Evolutionary conservation across 2,888 invertebrate species (phyloP), one percentile per base, ranked within the genome.

Genomic region (Gymnoscelis rufifasciata): DNA sequence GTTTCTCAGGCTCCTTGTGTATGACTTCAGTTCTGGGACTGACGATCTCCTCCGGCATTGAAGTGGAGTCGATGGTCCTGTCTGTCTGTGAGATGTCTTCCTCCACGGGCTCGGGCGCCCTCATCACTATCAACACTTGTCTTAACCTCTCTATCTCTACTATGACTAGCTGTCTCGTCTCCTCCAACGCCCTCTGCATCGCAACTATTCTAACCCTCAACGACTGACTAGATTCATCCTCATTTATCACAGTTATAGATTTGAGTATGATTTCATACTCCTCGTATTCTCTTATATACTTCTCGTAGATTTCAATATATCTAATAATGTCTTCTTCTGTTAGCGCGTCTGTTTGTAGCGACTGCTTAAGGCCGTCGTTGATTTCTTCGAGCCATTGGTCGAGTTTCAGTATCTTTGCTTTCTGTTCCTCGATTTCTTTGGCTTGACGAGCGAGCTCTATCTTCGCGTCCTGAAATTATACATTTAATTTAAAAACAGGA

Each of bases 1-100:
- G 45, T 47, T 63, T 60, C 31, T 56, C 61, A 26, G 60, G 45
- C 26, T 58, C 60, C 48, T 62, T 64, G 52, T 68, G 60, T 1
- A 64, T 54, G 23, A 65, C 54, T 47, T 71, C 67, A 13, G 51
- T 57, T 60, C 74, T 74, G 7, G 82, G 79, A 19, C 78, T 74
- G 12, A 89, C 87, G 62, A 92, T 90, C 75, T 93, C 93, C 71
- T 93, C 92, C 1, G 93, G 93, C 91, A 93, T 92, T 42, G 93
- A 92, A 36, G 90, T 90, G 0, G 93, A 93, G 73, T 92, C 92
- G 36, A 93, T 89, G 4, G 93, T 93, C 54, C 89, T 83, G 59
- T 91, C 91, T 26, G 90, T 90, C 61, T 90, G 81, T 14, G 90
- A 89, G 44, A 83, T 68, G 52, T 87, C 87, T 5, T 88, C 88